Evolutionary conservation across 1,140 invertebrate species (phyloP).

Genomic region (Dendroctonus ponderosae): DNA sequence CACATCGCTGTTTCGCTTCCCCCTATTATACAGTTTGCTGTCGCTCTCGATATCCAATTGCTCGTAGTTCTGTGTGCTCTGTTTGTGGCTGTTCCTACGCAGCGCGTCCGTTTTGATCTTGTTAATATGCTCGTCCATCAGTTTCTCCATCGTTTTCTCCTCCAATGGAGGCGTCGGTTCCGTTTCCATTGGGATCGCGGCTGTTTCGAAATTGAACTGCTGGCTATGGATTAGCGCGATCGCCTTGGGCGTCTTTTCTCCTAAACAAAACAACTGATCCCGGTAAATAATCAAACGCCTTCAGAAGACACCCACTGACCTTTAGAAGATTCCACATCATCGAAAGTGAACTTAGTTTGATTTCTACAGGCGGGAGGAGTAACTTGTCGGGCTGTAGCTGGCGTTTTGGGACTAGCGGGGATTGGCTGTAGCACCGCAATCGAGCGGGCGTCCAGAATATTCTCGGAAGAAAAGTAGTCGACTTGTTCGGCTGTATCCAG

Average conservation of each 20-base stretch:
- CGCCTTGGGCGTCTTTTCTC: slow-evolving; percentile 31
- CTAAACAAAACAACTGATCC: not conserved
- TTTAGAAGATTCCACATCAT: slow-evolving; percentile 32
- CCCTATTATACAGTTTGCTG: slow-evolving; percentile 18
- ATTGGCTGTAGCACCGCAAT: slow-evolving; percentile 45
- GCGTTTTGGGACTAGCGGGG: slow-evolving; percentile 42
- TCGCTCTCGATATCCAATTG: slow-evolving; percentile 42
- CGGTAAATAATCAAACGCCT: not conserved
- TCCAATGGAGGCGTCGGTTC: slow-evolving; percentile 29
- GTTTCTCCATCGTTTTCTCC: slow-evolving; percentile 42
- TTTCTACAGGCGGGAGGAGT: slow-evolving; percentile 56
- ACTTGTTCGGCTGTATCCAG: slow-evolving; percentile 57
- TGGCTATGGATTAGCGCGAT: slow-evolving; percentile 17
- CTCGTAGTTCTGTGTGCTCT: slow-evolving; percentile 44
- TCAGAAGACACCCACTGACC: not conserved
- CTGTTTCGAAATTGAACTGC: slow-evolving; percentile 25
- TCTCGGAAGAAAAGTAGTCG: slow-evolving; percentile 47
- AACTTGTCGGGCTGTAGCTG: slow-evolving; percentile 45
- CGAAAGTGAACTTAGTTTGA: slow-evolving; percentile 58
- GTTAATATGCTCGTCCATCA: slow-evolving; percentile 48
- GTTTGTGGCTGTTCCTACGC: slow-evolving; percentile 47
- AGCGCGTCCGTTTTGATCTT: slow-evolving; percentile 43
- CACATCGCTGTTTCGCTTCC: slow-evolving; percentile 22
- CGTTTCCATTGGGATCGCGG: slow-evolving; percentile 33
- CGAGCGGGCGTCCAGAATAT: slow-evolving; percentile 42